Conservation (phyloP, 2,888 invertebrate species). For the Lacanobia wlatinum region DNA sequence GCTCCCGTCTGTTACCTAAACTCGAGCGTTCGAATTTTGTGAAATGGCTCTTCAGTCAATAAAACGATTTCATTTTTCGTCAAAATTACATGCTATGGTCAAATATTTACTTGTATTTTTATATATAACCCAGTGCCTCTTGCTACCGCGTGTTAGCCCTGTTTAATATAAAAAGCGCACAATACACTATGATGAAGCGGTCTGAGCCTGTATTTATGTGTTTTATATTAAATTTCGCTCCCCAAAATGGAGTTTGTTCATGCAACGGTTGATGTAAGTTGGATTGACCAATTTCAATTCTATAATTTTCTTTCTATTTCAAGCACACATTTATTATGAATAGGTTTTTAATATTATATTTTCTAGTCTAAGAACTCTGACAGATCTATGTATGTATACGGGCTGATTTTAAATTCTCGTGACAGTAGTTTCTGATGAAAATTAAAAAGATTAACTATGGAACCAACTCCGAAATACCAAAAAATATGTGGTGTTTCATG, state of each 20-base stretch:
- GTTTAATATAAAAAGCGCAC: slow-evolving; percentile 72
- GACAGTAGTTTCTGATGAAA: no score
- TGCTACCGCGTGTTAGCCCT: slow-evolving; percentile 48
- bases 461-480: neutral
- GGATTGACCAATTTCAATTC: slow-evolving; percentile 1
- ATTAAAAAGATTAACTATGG: neutral
- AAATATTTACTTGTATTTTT: neutral
- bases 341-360: slow-evolving; percentile 2
- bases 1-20: no score
- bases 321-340: slow-evolving; percentile 24
- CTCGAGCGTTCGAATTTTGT: no score
- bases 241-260: slow-evolving; percentile 65
- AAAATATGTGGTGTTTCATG: neutral
- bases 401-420: slow-evolving; percentile 6
- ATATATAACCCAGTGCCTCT: slow-evolving; percentile 37
- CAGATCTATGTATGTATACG: neutral
- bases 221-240: slow-evolving; percentile 66
- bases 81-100: slow-evolving; percentile 3
- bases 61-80: neutral
- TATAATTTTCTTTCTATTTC: slow-evolving; percentile 16
- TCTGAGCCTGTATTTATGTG: slow-evolving; percentile 66
- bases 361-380: slow-evolving; percentile 13
- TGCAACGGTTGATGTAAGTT: slow-evolving; percentile 50
- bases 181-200: slow-evolving; percentile 70
- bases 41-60: no score